A percentile compares a stretch with the other conserved stretches of the same genome.
Evolutionary conservation across 2,888 invertebrate species (phyloP).

Genomic region (Linnaemya vulpina): DNA sequence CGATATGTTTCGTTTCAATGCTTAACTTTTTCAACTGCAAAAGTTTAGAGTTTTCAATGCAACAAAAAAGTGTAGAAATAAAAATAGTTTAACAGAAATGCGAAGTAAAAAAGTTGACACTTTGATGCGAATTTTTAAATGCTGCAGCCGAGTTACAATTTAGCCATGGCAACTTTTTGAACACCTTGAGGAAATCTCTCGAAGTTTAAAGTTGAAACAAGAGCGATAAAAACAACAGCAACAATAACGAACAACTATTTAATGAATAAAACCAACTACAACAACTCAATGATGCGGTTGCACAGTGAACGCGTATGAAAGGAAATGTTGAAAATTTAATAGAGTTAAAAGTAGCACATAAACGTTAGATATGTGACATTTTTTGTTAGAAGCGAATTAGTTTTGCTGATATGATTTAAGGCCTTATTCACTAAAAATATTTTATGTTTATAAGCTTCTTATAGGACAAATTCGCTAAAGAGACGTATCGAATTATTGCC

Average conservation of each 20-base stretch:
- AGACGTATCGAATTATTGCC: too few relatives aligned
- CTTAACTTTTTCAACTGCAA: conserved; percentile 32
- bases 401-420: too few relatives aligned
- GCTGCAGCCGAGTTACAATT: conserved; percentile 34
- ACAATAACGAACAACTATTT: conserved; percentile 6
- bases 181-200: conserved; percentile 61
- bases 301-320: neutral
- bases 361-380: too few relatives aligned
- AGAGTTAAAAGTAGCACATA: too few relatives aligned
- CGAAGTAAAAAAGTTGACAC: conserved; percentile 34
- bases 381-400: too few relatives aligned
- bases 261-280: conserved; percentile 47
- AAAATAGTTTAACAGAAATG: neutral
- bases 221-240: neutral
- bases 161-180: conserved; percentile 54
- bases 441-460: too few relatives aligned
- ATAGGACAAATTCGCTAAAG: too few relatives aligned
- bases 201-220: conserved; percentile 57
- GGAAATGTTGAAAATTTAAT: neutral
- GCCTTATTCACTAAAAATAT: too few relatives aligned
- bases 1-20: conserved; percentile 47
- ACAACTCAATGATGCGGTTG: conserved; percentile 4
- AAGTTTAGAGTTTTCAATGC: conserved; percentile 45
- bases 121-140: conserved; percentile 32
- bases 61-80: neutral